Evolutionary conservation across 2,797 vertebrate species (phyloP).

Genomic region (Eulemur rubriventer): DNA sequence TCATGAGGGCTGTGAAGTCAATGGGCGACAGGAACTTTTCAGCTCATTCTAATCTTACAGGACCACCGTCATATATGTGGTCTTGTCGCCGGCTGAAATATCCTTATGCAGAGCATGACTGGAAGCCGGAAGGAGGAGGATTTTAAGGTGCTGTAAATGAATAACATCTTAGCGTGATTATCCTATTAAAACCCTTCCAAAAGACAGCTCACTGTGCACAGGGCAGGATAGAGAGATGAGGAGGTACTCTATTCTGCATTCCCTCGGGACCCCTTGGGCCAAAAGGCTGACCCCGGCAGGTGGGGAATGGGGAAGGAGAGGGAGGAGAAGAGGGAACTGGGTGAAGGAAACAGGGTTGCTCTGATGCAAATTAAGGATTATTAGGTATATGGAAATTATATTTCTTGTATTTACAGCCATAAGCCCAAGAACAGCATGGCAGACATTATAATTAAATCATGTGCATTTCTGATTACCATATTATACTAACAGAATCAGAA

Average conservation of each 20-base stretch:
- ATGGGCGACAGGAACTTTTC: background rate
- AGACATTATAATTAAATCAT: constrained; percentile 64
- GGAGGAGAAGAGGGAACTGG: background rate
- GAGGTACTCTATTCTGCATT: background rate
- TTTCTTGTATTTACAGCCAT: constrained; percentile 16
- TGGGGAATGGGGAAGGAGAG: too few relatives aligned
- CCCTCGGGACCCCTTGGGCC: background rate
- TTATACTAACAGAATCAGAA: constrained; percentile 60
- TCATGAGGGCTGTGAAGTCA: background rate
- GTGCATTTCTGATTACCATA: constrained; percentile 53
- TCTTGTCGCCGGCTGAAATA: background rate
- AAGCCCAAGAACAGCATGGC: background rate
- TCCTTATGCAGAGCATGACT: background rate
- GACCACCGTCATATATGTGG: background rate
- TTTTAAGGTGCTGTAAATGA: constrained; percentile 38
- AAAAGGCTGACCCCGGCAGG: background rate
- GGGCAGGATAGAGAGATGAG: background rate
- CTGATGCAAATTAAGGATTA: background rate
- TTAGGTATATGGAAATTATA: background rate
- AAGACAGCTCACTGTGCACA: background rate
- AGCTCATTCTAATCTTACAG: background rate
- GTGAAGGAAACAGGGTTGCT: background rate
- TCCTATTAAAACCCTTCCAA: background rate
- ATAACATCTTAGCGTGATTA: constrained; percentile 26
- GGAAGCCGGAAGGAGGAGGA: background rate